These are phyloP conservation scores for Brachionichthys hirsutus DNA, from an alignment of 2,113 vertebrate species.

Conservation along the genomic window DNA sequence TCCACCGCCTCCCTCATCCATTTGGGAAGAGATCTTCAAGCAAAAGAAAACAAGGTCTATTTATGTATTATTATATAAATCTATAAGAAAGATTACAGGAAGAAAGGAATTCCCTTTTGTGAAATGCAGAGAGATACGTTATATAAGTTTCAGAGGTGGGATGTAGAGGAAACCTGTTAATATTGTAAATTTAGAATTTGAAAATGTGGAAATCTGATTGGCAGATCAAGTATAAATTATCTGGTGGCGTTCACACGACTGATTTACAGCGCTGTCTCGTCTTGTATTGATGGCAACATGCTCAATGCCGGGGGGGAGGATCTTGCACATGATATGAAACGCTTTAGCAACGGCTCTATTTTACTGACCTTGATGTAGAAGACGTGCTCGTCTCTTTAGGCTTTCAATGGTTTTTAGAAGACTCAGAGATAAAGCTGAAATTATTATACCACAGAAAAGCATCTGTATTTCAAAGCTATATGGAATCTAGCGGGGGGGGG, in stretches of 20 bases:
- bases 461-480: constrained; percentile 7
- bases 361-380: constrained; percentile 31
- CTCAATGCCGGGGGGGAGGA: constrained; percentile 39
- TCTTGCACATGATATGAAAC: constrained; percentile 65
- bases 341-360: constrained; percentile 37
- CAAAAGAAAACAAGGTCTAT: constrained; percentile 36
- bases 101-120: constrained; percentile 41
- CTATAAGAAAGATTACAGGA: constrained; percentile 48
- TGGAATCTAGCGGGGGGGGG: too few species aligned
- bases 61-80: constrained; percentile 54
- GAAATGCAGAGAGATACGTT: constrained; percentile 69
- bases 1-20: constrained; percentile 37
- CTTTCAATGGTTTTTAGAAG: constrained; percentile 24
- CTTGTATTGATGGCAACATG: constrained; percentile 32
- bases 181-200: constrained; percentile 92
- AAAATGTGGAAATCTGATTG: constrained; percentile 73
- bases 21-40: constrained; percentile 42
- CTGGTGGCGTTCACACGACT: constrained; percentile 37
- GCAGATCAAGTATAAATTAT: constrained; percentile 54
- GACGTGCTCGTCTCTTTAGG: constrained; percentile 10
- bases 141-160: constrained; percentile 67
- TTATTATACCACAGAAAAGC: neutral
- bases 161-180: constrained; percentile 84
- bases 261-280: constrained; percentile 33
- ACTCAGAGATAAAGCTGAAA: constrained; percentile 10